Evolutionary conservation across 2,797 vertebrate genomes (phyloP).

Genomic region (Anniella stebbinsi): DNA sequence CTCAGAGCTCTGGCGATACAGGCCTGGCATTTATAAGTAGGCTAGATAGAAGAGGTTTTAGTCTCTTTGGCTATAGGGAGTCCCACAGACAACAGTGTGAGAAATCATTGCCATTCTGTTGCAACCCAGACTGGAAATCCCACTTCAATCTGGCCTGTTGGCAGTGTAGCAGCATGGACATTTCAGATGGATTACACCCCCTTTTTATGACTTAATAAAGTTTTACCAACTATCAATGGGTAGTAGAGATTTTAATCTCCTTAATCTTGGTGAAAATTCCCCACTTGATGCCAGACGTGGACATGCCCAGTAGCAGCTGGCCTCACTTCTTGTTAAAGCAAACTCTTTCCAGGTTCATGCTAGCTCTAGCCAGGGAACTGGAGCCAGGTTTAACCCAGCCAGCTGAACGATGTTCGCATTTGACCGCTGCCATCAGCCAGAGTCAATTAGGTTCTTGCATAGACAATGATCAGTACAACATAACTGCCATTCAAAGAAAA

Average conservation of each 20-base stretch:
- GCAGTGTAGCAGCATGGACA: slow-evolving; percentile 1
- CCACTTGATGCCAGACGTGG: slow-evolving; percentile 30
- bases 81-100: slow-evolving; percentile 3
- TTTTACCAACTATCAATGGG: slow-evolving; percentile 61
- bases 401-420: neutral
- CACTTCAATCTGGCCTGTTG: slow-evolving; percentile 53
- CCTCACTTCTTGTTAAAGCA: slow-evolving; percentile 22
- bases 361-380: slow-evolving; percentile 2
- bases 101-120: slow-evolving; percentile 39
- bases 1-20: fast-evolving
- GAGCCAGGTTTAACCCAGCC: neutral
- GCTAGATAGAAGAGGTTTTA: fast-evolving
- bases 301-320: slow-evolving; percentile 44
- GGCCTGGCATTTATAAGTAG: neutral
- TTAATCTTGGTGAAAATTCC: slow-evolving; percentile 60
- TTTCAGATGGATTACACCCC: slow-evolving; percentile 66
- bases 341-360: slow-evolving; percentile 8
- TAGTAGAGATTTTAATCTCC: slow-evolving; percentile 60
- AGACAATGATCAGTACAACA: neutral
- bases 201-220: slow-evolving; percentile 69
- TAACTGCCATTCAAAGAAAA: neutral
- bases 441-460: neutral
- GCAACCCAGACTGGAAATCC: slow-evolving; percentile 57
- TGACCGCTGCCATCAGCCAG: neutral
- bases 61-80: neutral